Evolutionary conservation across 2,113 vertebrate genomes (phyloP).

Genomic region (Nicator chloris): DNA sequence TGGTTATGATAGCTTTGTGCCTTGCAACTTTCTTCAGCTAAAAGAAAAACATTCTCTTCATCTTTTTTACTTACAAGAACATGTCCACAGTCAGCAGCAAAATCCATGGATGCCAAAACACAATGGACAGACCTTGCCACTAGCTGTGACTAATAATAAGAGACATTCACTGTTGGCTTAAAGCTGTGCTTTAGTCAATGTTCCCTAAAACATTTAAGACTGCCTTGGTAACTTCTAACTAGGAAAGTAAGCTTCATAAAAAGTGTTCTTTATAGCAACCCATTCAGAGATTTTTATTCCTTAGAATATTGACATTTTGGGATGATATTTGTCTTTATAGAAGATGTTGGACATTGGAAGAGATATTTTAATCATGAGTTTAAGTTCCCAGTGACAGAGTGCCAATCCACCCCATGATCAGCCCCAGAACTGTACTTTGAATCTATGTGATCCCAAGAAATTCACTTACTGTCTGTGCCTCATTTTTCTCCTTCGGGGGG

Average conservation of each 20-base stretch:
- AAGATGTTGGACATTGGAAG: not conserved
- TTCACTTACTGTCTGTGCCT: not conserved
- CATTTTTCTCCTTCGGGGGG: not conserved
- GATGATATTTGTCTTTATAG: not conserved
- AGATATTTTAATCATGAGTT: not conserved
- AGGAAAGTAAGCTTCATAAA: not conserved
- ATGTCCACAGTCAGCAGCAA: not conserved
- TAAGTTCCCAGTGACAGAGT: not conserved
- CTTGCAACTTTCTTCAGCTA: not conserved
- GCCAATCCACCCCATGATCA: not conserved
- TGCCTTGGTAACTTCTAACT: constrained; percentile 7
- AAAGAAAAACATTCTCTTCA: not conserved
- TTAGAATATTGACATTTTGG: not conserved
- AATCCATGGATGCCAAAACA: not conserved
- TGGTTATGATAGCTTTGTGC: not conserved
- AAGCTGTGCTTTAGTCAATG: not conserved
- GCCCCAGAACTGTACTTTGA: not conserved
- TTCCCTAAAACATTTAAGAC: not conserved
- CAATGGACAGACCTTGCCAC: not conserved
- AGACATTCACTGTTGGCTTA: not conserved
- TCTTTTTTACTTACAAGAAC: not conserved
- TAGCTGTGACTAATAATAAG: not conserved
- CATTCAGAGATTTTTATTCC: not conserved
- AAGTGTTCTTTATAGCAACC: not conserved
- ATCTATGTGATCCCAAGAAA: not conserved